Evolutionary conservation across 2,888 invertebrate species (phyloP).

Genomic region (Xanthostigma xanthostigma): DNA sequence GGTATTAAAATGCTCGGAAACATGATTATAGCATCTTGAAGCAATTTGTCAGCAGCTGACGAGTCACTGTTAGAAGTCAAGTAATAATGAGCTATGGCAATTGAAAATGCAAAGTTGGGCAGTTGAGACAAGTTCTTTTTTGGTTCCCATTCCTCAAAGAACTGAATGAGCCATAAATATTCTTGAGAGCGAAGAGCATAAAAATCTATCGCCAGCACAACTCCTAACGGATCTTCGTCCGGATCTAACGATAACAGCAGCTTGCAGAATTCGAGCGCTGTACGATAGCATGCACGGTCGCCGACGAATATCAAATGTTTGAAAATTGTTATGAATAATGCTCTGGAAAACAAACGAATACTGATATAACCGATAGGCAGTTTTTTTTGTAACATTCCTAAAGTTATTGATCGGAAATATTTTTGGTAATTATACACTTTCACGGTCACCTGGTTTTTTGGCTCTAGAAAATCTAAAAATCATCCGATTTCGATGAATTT

Average conservation of each 20-base stretch:
- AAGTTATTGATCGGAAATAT: too few species aligned
- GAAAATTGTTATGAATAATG: slow-evolving; percentile 66
- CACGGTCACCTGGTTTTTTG: too few species aligned
- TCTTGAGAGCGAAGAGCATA: slow-evolving; percentile 64
- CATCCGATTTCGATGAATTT: too few species aligned
- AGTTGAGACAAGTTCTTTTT: slow-evolving; percentile 58
- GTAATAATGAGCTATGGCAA: slow-evolving; percentile 58
- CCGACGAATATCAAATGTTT: slow-evolving; percentile 67
- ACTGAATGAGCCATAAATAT: slow-evolving; percentile 52
- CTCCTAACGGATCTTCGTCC: slow-evolving; percentile 60
- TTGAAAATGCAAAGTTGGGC: slow-evolving; percentile 77
- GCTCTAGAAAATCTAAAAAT: too few species aligned
- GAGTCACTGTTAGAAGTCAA: slow-evolving; percentile 29
- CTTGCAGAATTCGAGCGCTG: slow-evolving; percentile 78
- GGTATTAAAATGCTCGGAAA: slow-evolving; percentile 63
- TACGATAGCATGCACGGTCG: slow-evolving; percentile 66
- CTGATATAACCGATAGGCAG: too few species aligned
- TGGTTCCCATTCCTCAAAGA: slow-evolving; percentile 40
- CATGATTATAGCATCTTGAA: slow-evolving; percentile 67
- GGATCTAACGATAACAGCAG: slow-evolving; percentile 64
- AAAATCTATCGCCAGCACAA: slow-evolving; percentile 63
- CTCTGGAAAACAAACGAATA: slow-evolving; percentile 30
- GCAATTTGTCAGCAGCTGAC: slow-evolving; percentile 37
- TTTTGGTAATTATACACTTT: too few species aligned
- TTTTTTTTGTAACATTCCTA: too few species aligned